Conservation (phyloP, 2,113 vertebrate species). For the Podiceps cristatus region DNA sequence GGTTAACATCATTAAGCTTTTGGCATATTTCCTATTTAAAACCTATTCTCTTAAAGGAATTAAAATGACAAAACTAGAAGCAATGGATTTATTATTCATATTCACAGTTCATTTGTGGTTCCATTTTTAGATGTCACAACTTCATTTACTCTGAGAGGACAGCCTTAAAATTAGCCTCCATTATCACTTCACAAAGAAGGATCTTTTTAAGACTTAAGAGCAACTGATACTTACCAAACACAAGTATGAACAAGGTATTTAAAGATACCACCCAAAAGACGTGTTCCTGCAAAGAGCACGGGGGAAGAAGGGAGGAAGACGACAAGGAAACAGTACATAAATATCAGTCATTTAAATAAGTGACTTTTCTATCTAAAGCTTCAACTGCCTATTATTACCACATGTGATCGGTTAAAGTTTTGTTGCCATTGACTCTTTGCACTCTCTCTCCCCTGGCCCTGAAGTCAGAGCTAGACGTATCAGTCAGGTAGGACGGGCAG, state of each 20-base stretch:
- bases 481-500: background rate
- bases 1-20: background rate
- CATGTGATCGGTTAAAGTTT: background rate
- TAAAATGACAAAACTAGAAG: background rate
- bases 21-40: background rate
- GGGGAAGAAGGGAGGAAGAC: background rate
- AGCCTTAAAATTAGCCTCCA: background rate
- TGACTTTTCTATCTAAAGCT: background rate
- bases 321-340: background rate
- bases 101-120: background rate
- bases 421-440: background rate
- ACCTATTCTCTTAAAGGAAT: background rate
- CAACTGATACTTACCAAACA: slow-evolving; percentile 88
- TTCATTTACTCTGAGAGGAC: background rate
- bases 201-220: background rate
- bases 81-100: background rate
- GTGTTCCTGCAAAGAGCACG: slow-evolving; percentile 82
- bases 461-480: background rate
- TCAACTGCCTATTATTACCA: background rate
- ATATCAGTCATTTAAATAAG: background rate
- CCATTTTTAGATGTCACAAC: background rate
- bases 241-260: slow-evolving; percentile 96
- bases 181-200: background rate
- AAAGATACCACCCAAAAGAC: slow-evolving; percentile 99
- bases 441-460: background rate